These are phyloP conservation scores for Anhinga anhinga DNA, from an alignment of 2,113 vertebrate species.

Conservation along the genomic window DNA sequence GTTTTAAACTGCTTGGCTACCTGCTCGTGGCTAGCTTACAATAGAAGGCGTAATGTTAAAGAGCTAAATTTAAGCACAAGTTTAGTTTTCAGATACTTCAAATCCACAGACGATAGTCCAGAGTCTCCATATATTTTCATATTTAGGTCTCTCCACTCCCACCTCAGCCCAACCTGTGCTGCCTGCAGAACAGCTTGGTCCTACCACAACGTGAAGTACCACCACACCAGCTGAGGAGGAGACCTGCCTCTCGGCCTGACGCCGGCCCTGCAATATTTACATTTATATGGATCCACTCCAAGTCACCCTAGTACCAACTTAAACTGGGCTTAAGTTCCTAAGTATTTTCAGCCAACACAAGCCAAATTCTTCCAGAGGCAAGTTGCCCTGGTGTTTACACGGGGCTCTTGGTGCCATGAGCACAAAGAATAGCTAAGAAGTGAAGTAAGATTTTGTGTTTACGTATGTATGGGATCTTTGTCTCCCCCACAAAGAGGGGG, in stretches of 20 bases:
- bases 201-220: fast-evolving
- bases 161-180: not conserved
- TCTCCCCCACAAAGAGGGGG: not conserved
- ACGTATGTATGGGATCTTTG: not conserved
- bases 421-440: not conserved
- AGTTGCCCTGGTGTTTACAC: not conserved
- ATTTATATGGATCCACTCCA: fast-evolving
- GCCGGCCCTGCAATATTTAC: not conserved
- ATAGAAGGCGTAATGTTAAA: not conserved
- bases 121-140: not conserved
- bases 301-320: not conserved
- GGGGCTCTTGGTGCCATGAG: not conserved
- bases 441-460: constrained; percentile 31
- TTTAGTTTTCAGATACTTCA: not conserved
- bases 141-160: not conserved
- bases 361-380: not conserved
- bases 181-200: not conserved
- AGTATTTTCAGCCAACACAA: not conserved
- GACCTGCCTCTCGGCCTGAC: not conserved
- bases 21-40: not conserved
- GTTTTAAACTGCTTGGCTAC: not conserved
- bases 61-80: not conserved
- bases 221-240: not conserved
- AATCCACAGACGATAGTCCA: not conserved
- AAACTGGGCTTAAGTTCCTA: not conserved